Evolutionary conservation across 2,797 vertebrate genomes (phyloP).

Genomic region (Micrastur ruficollis): DNA sequence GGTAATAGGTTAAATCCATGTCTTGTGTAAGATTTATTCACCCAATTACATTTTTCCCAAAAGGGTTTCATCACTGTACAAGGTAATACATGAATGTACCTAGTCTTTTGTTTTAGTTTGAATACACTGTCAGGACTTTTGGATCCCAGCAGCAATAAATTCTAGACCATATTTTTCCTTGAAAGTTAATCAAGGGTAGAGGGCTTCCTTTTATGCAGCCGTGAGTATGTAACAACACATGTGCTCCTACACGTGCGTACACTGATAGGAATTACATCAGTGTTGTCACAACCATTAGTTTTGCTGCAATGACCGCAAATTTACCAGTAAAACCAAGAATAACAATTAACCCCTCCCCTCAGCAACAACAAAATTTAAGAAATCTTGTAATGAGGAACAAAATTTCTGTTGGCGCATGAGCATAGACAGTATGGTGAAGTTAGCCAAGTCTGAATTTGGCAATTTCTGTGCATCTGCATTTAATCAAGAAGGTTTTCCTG

Average conservation of each 20-base stretch:
- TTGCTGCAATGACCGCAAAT: neutral
- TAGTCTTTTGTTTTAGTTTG: neutral
- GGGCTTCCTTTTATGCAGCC: neutral
- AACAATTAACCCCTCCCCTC: neutral
- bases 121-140: neutral
- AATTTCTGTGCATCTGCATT: neutral
- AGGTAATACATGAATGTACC: neutral
- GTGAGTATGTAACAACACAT: neutral
- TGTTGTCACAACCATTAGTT: neutral
- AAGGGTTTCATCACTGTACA: neutral
- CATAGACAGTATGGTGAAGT: neutral
- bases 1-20: constrained; percentile 5
- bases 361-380: neutral
- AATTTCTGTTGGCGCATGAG: neutral
- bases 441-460: neutral
- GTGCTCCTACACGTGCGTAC: accelerated
- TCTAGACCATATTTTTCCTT: neutral
- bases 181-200: neutral
- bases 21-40: constrained; percentile 23
- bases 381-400: neutral
- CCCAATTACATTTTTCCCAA: neutral
- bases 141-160: neutral
- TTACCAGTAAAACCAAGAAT: neutral
- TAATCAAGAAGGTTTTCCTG: neutral
- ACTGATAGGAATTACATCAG: neutral